Evolutionary conservation across 2,113 vertebrate genomes (phyloP).

Genomic region (Centrocercus urophasianus): DNA sequence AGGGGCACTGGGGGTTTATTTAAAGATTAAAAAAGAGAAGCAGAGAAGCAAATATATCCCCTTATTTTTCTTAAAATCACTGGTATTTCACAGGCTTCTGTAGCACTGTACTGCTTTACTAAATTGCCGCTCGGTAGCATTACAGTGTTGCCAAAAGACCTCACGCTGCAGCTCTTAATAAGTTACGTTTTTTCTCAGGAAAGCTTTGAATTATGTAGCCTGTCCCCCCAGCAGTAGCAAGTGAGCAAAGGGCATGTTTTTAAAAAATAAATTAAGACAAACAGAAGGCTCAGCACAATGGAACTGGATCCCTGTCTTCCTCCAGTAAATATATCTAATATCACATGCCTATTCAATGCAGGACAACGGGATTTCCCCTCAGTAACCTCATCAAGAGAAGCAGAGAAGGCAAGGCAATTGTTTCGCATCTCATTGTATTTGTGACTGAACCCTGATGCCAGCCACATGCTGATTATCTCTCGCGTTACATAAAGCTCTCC

Average conservation of each 20-base stretch:
- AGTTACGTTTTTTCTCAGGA: slow-evolving; percentile 12
- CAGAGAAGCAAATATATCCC: slow-evolving; percentile 26
- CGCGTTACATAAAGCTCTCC: slow-evolving; percentile 60
- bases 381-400: neutral
- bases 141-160: slow-evolving; percentile 17
- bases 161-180: slow-evolving; percentile 2
- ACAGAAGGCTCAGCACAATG: slow-evolving; percentile 31
- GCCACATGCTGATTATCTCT: slow-evolving; percentile 58
- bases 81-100: slow-evolving; percentile 9
- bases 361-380: slow-evolving; percentile 10
- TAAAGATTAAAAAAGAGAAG: slow-evolving; percentile 28
- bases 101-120: slow-evolving; percentile 23
- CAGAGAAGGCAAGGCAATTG: neutral
- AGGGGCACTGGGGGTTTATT: slow-evolving; percentile 40
- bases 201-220: slow-evolving; percentile 15
- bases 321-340: slow-evolving; percentile 31
- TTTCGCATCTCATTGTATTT: neutral
- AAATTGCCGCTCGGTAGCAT: slow-evolving; percentile 10
- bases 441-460: neutral
- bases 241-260: neutral
- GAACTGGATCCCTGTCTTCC: neutral
- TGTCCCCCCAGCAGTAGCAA: slow-evolving; percentile 10
- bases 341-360: slow-evolving; percentile 3
- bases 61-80: slow-evolving; percentile 35
- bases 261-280: slow-evolving; percentile 34